Evolutionary conservation across 2,888 invertebrate species (phyloP), one percentile per base, ranked within the genome.

Genomic region (Julus scanicus): DNA sequence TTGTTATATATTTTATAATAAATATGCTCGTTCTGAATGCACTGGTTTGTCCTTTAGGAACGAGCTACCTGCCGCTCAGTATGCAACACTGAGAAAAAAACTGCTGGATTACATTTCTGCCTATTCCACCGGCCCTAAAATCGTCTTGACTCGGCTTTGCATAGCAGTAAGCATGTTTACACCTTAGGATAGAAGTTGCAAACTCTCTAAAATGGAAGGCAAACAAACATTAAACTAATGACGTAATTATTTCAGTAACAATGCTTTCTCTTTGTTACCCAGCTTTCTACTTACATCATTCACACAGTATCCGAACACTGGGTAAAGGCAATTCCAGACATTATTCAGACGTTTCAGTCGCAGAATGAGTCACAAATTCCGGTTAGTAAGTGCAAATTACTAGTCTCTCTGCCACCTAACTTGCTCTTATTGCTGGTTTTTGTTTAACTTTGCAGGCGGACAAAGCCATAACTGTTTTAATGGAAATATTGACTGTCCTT

Each of bases 281-380:
- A 97, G 97, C 93, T 98, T 90, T 96, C 97, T 89, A 96, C 96
- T 80, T 96, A 95, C 91, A 94, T 97, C 87, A 94, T 97, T 11
- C 97, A 97, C 90, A 93, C 93, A 90, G 92, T 94, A 89, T 94
- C 94, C 53, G 92, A 92, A 49, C 92, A 92, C 90, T 94, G 94
- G 94, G 93, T 93, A 89, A 94, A 94, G 91, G 96, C 96, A 89
- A 94, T 98, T 89, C 95, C 95, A 89, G 95, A 96, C 90, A 94
- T 97, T 88, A 94, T 97, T 84, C 93, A 93, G 91, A 95, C 92
- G 90, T 95, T 94, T 93, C 95, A 92, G 91, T 94, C 92, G 90
- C 91, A 91, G 86, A 91, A 91, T 91, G 93, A 94, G 90, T 94
- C 94, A 53, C 94, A 94, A 92, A 94, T 94, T 90, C 94, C 93